phyloP scores from a whole-genome alignment of 1,140 invertebrate genomes.

The Charaxes varanes region DNA sequence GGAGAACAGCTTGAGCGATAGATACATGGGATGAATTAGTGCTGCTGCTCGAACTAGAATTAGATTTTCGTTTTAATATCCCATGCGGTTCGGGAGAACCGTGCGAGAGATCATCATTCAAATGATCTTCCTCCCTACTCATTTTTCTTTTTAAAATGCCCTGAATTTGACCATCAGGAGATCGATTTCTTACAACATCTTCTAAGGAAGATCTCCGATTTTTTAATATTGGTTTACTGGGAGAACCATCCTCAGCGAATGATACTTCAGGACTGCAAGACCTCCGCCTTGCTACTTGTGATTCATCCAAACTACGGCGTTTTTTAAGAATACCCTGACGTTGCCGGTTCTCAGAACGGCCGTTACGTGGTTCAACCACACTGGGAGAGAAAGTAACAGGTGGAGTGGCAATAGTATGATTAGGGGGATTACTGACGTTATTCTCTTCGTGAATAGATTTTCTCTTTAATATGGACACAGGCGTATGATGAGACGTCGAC shows the following conservation, averaged over 20 bases:
- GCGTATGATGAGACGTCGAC: conserved; percentile 66
- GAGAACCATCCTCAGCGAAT: conserved; percentile 75
- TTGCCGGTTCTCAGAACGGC: conserved; percentile 71
- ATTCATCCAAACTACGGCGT: conserved; percentile 85
- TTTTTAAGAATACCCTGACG: conserved; percentile 88
- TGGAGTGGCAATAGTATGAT: conserved; percentile 74
- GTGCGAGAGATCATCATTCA: conserved; percentile 68
- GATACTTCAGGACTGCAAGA: conserved; percentile 81
- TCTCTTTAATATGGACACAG: conserved; percentile 86
- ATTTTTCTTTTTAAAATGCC: conserved; percentile 70
- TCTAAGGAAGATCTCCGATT: conserved; percentile 81
- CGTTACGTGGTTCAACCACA: conserved; percentile 76
- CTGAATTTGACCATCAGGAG: conserved; percentile 74
- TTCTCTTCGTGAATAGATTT: conserved; percentile 80
- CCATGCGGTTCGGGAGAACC: conserved; percentile 81
- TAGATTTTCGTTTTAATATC: conserved; percentile 84
- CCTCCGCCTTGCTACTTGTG: conserved; percentile 79
- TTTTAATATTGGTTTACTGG: conserved; percentile 79
- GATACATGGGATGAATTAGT: conserved; percentile 79
- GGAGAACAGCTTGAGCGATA: conserved; percentile 80
- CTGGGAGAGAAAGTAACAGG: conserved; percentile 82
- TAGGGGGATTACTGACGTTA: conserved; percentile 70
- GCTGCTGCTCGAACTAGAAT: conserved; percentile 75
- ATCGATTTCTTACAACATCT: conserved; percentile 76
- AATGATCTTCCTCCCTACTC: conserved; percentile 66